A percentile compares a stretch with the other conserved stretches of the same genome.
These are phyloP conservation scores for Anolis apletophallus DNA, from an alignment of 2,797 vertebrate species.

Conservation along the genomic window DNA sequence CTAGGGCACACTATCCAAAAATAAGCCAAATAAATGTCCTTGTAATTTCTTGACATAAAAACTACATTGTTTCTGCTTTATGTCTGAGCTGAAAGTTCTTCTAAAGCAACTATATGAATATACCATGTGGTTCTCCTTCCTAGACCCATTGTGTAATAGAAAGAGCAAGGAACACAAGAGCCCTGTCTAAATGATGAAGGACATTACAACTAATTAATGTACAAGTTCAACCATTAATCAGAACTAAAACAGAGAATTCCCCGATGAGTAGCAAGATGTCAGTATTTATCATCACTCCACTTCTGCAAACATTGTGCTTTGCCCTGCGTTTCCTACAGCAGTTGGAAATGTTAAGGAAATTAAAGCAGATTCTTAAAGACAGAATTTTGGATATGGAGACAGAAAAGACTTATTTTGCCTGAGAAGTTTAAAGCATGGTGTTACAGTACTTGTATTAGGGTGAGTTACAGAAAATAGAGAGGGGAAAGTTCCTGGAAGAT, in stretches of 20 bases:
- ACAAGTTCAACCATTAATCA: slow-evolving; percentile 49
- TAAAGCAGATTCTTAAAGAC: slow-evolving; percentile 6
- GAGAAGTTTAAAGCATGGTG: slow-evolving; percentile 28
- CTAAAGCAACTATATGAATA: not conserved
- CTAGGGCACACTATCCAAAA: not conserved
- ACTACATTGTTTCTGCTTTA: not conserved
- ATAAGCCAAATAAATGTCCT: not conserved
- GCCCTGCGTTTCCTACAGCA: slow-evolving; percentile 34
- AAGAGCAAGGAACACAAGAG: slow-evolving; percentile 49
- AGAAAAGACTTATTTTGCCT: not conserved
- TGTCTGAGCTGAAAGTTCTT: not conserved
- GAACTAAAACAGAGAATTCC: slow-evolving; percentile 53
- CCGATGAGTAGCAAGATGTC: slow-evolving; percentile 46
- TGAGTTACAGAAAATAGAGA: not conserved
- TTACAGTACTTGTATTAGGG: slow-evolving; percentile 5
- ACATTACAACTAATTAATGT: slow-evolving; percentile 53
- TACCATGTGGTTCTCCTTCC: not conserved
- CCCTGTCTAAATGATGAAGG: slow-evolving; percentile 22
- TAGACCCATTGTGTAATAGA: slow-evolving; percentile 6
- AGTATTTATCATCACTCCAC: slow-evolving; percentile 51
- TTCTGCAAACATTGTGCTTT: slow-evolving; percentile 53
- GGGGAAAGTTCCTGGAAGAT: not conserved
- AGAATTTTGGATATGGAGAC: slow-evolving; percentile 21
- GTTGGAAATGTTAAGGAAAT: not conserved
- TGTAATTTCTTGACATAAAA: not conserved